Percentiles rank a stretch among this genome's conserved stretches.
These are phyloP conservation scores for Pagetopsis macropterus DNA, from an alignment of 2,797 vertebrate genomes.

Conservation along the genomic window DNA sequence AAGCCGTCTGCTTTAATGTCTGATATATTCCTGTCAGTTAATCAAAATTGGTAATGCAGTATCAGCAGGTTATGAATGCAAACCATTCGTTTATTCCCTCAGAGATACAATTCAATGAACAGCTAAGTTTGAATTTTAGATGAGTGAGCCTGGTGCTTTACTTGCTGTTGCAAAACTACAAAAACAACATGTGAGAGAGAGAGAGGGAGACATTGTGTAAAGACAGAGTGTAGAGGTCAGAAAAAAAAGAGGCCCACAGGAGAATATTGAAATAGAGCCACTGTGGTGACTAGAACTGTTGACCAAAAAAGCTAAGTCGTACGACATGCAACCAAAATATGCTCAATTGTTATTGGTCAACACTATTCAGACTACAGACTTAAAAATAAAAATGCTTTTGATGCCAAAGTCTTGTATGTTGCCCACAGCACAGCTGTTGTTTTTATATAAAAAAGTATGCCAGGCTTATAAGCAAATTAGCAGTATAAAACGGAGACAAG, in stretches of 20 bases:
- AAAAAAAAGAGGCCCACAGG: no score
- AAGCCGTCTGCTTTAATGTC: slow-evolving; percentile 52
- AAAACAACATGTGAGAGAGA: slow-evolving; percentile 26
- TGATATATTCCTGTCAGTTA: slow-evolving; percentile 63
- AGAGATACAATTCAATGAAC: slow-evolving; percentile 61
- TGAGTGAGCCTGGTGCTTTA: slow-evolving; percentile 37
- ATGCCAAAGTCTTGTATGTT: no score
- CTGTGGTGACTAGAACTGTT: no score
- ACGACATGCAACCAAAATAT: no score
- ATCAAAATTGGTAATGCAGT: slow-evolving; percentile 49
- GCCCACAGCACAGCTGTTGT: background rate
- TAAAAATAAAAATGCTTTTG: no score
- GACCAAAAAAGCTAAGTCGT: no score
- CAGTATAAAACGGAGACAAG: background rate
- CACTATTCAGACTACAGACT: no score
- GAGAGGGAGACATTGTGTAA: background rate
- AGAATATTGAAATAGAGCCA: no score
- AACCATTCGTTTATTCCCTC: slow-evolving; percentile 44
- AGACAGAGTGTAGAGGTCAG: no score
- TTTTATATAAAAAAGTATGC: background rate
- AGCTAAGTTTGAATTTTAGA: slow-evolving; percentile 52
- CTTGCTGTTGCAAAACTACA: slow-evolving; percentile 26
- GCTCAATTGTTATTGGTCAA: no score
- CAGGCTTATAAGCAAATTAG: background rate
- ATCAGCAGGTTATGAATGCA: slow-evolving; percentile 59